Conservation (phyloP, 2,113 vertebrate species). For the Copsychus sechellarum region DNA sequence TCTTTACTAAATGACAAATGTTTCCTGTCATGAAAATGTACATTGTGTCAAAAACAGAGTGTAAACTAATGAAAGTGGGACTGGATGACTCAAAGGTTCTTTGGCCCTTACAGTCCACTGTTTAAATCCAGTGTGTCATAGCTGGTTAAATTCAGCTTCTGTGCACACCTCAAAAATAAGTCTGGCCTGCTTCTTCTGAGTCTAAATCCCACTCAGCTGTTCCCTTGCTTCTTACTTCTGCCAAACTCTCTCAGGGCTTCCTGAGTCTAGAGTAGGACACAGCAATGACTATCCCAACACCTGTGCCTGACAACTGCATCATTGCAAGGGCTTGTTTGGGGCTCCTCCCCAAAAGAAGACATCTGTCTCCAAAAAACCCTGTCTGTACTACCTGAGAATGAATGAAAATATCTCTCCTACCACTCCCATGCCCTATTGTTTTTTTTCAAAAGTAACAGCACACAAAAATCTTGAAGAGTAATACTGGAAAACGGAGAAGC, state of each 20-base stretch:
- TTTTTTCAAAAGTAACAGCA: neutral
- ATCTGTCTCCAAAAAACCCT: neutral
- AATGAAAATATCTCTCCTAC: neutral
- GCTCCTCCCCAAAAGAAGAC: neutral
- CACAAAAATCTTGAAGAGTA: neutral
- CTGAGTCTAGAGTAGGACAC: neutral
- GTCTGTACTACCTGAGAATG: neutral
- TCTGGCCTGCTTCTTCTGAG: neutral
- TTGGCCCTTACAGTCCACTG: neutral
- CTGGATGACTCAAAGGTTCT: neutral
- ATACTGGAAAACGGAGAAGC: neutral
- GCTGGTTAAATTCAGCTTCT: neutral
- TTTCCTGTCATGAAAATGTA: neutral
- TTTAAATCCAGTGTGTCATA: rapidly evolving
- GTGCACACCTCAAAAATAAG: neutral
- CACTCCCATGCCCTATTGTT: neutral
- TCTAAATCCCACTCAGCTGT: neutral
- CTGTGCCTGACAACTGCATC: neutral
- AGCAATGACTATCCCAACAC: neutral
- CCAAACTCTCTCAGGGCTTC: neutral
- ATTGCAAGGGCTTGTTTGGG: neutral
- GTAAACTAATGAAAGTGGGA: neutral
- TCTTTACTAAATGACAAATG: neutral
- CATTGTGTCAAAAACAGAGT: neutral
- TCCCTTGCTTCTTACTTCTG: neutral